Base-by-base conservation (phyloP, 1,140 invertebrate genomes). In the Nasonia giraulti region DNA sequence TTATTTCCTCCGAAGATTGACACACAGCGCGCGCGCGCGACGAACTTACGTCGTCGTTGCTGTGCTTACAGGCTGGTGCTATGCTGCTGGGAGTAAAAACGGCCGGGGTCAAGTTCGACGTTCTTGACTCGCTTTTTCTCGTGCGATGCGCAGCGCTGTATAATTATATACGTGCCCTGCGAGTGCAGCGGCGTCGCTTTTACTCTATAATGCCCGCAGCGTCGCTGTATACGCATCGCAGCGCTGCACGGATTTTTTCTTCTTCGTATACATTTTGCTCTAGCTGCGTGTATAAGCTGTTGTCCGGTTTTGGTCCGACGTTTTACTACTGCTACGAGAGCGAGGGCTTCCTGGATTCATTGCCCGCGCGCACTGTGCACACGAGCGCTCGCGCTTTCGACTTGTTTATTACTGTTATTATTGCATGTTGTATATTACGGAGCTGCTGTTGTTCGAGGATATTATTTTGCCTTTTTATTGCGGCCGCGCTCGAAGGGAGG, bases 391-490 rank as follows among this genome's bases (percentile, higher is more conserved):
- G 55, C 55, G 17, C 55, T 62, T 71, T 71, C 69, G 31, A 71
- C 27, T 71, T 71, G 27, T 71, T 71, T 71, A 71, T 71, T 33
- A 71, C 69, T 71, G 23, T 71, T 71, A 71, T 71, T 31, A 71
- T 71, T 71, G 23, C 27, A 33, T 17, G 69, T 33, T 71, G 69
- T 71, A 31, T 31, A 71, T 12, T 62, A n/a, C 55, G 20, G 6
- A 62, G 55, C 55, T 55, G 50, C 14, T 62, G 20, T 62, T 62
- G 55, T n/a, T 62, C 4, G 17, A 17, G 20, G 55, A 62, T 62
- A 62, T 20, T 20, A n/a, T n/a, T 7, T 62, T 62, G 17, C 17
- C 20, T 44, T 44, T 44, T 44, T 44, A 44, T 44, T 44, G 40
- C 8, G 1, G 7, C 8, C n/a, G n/a, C n/a, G n/a, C n/a, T n/a